A percentile compares a stretch with the other conserved stretches of the same genome.
Evolutionary conservation across 2,888 invertebrate genomes (phyloP).

Genomic region (Eupithecia vulgata): DNA sequence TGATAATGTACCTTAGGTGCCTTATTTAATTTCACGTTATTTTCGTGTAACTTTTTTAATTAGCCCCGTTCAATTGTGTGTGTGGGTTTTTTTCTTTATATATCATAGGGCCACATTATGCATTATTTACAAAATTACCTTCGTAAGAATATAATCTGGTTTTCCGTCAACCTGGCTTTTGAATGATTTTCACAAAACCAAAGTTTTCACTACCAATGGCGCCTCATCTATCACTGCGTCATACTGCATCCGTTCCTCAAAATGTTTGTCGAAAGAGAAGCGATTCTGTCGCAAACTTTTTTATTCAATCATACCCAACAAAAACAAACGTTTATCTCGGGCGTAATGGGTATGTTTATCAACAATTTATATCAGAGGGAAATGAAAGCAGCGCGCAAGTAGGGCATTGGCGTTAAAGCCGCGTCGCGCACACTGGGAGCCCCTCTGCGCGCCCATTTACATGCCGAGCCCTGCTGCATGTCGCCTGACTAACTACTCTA

Average conservation of each 20-base stretch:
- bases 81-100: neutral
- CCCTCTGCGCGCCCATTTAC: slow-evolving; percentile 59
- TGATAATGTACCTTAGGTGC: slow-evolving; percentile 61
- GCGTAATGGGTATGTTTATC: slow-evolving; percentile 45
- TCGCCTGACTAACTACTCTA: slow-evolving; percentile 6
- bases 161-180: neutral
- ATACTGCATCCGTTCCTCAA: slow-evolving; percentile 1
- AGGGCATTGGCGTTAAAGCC: slow-evolving; percentile 39
- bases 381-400: slow-evolving; percentile 44
- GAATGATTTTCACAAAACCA: neutral
- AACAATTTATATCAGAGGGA: slow-evolving; percentile 46
- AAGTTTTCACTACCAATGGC: neutral
- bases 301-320: slow-evolving; percentile 39
- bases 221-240: neutral
- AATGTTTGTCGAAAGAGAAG: slow-evolving; percentile 16
- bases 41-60: slow-evolving; percentile 47
- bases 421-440: slow-evolving; percentile 52
- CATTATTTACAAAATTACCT: neutral
- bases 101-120: neutral
- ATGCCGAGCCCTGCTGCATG: slow-evolving; percentile 35
- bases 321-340: slow-evolving; percentile 42
- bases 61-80: neutral
- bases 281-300: slow-evolving; percentile 34
- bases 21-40: slow-evolving; percentile 51
- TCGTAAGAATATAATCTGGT: neutral